Evolutionary conservation across 2,113 vertebrate genomes (phyloP), one percentile per base, ranked within the genome.

Genomic region (Alces alces): DNA sequence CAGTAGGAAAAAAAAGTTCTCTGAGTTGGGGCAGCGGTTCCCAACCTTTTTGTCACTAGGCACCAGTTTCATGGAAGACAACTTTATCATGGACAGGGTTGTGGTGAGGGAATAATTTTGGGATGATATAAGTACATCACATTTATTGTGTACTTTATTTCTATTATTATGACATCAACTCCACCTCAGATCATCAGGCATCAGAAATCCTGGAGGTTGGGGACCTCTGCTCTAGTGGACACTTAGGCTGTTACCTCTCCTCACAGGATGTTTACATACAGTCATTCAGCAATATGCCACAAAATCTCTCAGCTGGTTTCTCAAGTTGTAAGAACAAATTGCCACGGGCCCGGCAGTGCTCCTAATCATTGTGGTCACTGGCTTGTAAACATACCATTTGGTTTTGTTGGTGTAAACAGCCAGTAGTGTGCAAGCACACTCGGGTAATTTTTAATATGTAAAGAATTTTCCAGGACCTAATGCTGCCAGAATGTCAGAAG

Each of bases 401-500:
- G n/a, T 90, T 79, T 64, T 19, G 86, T 43, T 10, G 6, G 2
- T 39, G 85, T 91, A 64, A 33, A 85, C 76, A 2, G 95, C 85
- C 93, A n/a, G 47, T 96, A 43, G 79, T 27, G 86, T 5, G 0
- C 86, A 30, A 95, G 64, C 97, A 36, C 54, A 86, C 83, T 85
- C 6, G 86, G 89, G 23, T 6, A 4, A 92, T 78, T 55, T 91
- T 97, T 96, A 96, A 92, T 57, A 93, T 0, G 50, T 89, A 95
- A 91, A 98, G 98, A 98, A 98, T 83, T 98, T 98, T 98, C 98
- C 97, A 96, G 97, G 95, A 89, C 97, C 97, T 97, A 87, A 50
- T 89, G 97, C 97, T 96, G 89, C 98, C 96, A 97, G 97, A 94
- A 92, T 98, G 98, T 99, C 98, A 98, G 96, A 96, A 98, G 98